Conservation (phyloP, 2,113 vertebrate species). For the mouse (Mus musculus) region DNA sequence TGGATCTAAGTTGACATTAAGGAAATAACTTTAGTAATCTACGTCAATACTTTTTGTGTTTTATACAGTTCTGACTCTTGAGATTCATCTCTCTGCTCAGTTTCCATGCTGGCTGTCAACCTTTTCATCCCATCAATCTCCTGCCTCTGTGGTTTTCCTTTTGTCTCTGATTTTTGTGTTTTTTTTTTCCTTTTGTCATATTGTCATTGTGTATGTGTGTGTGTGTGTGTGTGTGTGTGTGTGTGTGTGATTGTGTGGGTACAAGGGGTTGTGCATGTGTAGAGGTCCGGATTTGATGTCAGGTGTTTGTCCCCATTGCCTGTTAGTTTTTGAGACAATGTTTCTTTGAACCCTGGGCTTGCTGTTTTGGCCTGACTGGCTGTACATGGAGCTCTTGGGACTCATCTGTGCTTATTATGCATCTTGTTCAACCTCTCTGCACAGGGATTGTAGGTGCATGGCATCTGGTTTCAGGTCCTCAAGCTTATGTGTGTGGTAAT, state of each 20-base stretch:
- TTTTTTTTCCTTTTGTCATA: neutral
- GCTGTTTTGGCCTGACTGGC: neutral
- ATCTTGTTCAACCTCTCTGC: neutral
- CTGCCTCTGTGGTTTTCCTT: neutral
- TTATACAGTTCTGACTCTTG: neutral
- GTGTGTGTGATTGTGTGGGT: neutral
- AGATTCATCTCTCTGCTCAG: neutral
- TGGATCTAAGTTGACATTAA: neutral
- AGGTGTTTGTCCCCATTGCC: neutral
- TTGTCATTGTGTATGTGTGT: neutral
- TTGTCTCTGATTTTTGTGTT: neutral
- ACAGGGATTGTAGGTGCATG: neutral
- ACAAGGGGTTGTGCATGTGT: neutral
- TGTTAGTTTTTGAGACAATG: neutral
- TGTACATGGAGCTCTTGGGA: neutral
- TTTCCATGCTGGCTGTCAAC: neutral
- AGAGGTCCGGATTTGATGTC: neutral
- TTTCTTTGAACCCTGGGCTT: neutral
- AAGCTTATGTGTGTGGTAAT: neutral
- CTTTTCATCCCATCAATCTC: neutral
- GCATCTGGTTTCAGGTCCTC: neutral
- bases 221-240: neutral
- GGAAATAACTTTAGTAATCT: conserved; percentile 29
- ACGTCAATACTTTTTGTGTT: neutral
- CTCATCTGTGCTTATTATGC: no score